These are phyloP conservation scores for Scaptodrosophila latifasciaeformis DNA, from an alignment of 2,888 invertebrate species.

Conservation along the genomic window DNA sequence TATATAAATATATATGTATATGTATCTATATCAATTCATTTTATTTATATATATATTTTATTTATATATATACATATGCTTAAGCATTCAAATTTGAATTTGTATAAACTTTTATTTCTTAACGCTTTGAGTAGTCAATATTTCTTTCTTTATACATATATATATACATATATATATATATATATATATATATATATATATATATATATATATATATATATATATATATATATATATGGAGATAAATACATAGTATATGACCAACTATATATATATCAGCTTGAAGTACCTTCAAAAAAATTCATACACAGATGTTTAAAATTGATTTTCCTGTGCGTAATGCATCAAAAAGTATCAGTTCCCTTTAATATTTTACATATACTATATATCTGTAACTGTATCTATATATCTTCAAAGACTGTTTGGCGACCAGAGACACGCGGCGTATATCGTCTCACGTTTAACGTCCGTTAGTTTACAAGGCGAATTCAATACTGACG, in stretches of 20 bases:
- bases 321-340: background rate
- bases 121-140: background rate
- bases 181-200: conserved; percentile 3
- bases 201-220: conserved; percentile 1
- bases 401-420: conserved; percentile 5
- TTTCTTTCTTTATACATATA: too few relatives aligned
- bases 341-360: background rate
- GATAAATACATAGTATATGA: background rate
- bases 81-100: background rate
- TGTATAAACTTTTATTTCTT: background rate
- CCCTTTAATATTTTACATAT: conserved; percentile 7
- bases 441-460: too few relatives aligned
- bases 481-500: conserved; percentile 56
- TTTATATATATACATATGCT: background rate
- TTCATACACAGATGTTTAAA: too few relatives aligned
- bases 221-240: background rate
- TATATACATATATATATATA: conserved; percentile 23
- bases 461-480: conserved; percentile 52
- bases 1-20: conserved; percentile 1
- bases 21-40: conserved; percentile 14
- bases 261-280: background rate
- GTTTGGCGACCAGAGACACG: background rate
- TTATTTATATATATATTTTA: conserved; percentile 18
- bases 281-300: too few relatives aligned
- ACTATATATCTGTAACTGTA: conserved; percentile 10